A percentile compares a stretch with the other conserved stretches of the same genome.
Conservation (phyloP, 2,888 invertebrate species). For the Melieria crassipennis region DNA sequence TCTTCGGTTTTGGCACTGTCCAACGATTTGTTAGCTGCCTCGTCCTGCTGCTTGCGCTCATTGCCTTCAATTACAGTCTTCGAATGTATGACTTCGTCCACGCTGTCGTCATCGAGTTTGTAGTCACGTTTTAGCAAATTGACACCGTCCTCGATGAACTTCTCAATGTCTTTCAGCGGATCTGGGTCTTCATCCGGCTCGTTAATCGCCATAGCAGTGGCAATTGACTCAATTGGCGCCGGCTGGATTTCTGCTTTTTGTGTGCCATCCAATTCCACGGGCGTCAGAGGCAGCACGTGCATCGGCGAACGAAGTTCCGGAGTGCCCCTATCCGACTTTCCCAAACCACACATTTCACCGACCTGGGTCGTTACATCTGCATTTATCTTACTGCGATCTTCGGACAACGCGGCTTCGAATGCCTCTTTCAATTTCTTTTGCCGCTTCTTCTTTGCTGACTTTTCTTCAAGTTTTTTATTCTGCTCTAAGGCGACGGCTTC, state of each 20-base stretch:
- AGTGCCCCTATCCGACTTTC: too few relatives aligned
- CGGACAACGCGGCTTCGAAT: constrained; percentile 44
- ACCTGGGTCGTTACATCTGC: neutral
- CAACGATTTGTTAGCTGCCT: neutral
- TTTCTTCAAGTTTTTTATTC: constrained; percentile 36
- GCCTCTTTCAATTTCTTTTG: constrained; percentile 47
- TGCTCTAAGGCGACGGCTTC: constrained; percentile 11
- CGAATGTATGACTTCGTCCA: constrained; percentile 25
- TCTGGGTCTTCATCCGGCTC: constrained; percentile 50
- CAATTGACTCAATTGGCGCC: constrained; percentile 10
- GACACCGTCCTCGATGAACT: constrained; percentile 62
- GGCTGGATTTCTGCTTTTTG: constrained; percentile 11
- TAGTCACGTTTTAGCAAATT: constrained; percentile 54
- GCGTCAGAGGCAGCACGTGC: too few relatives aligned
- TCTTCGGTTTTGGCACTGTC: neutral
- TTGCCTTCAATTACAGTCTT: constrained; percentile 10
- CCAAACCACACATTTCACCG: neutral
- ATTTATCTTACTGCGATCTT: constrained; percentile 21
- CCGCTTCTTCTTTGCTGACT: constrained; percentile 43
- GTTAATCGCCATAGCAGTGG: constrained; percentile 11
- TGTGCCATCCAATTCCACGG: neutral
- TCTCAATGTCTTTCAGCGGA: constrained; percentile 60
- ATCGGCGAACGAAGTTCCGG: too few relatives aligned
- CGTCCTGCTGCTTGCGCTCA: neutral
- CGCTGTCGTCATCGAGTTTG: constrained; percentile 34